A percentile compares a stretch with the other conserved stretches of the same genome.
These are phyloP conservation scores for Coracias cyanogaster DNA, from an alignment of 2,797 vertebrate species.

Conservation along the genomic window DNA sequence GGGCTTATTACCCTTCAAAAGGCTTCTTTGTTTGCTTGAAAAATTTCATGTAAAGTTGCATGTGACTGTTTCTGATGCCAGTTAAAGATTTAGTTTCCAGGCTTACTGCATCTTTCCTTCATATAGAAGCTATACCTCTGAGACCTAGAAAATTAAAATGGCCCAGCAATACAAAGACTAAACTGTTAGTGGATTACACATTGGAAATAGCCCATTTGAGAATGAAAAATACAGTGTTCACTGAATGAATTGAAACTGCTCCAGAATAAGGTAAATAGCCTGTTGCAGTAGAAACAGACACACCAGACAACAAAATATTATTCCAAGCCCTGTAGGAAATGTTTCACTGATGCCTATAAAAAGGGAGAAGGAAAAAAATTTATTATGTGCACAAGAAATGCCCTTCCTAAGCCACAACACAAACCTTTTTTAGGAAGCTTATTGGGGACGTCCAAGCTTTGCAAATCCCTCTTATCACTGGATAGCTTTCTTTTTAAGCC, in stretches of 20 bases:
- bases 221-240: not conserved
- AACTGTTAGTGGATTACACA: not conserved
- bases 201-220: not conserved
- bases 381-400: not conserved
- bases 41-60: constrained; percentile 29
- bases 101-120: constrained; percentile 15
- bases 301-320: not conserved
- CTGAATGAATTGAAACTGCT: not conserved
- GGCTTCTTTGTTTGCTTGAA: constrained; percentile 27
- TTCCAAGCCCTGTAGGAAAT: not conserved
- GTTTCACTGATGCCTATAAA: not conserved
- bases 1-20: constrained; percentile 18
- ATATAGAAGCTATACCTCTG: constrained; percentile 22
- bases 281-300: not conserved
- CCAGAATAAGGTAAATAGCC: not conserved
- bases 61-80: constrained; percentile 8
- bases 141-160: not conserved
- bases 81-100: constrained; percentile 24
- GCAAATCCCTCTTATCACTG: constrained; percentile 67
- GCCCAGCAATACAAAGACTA: not conserved
- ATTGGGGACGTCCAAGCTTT: constrained; percentile 66
- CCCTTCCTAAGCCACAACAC: not conserved
- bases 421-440: constrained; percentile 85
- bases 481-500: constrained; percentile 86
- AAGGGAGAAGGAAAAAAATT: not conserved